These are phyloP conservation scores for Vannuccia rotundouncinata DNA, from an alignment of 2,888 invertebrate genomes.

Conservation along the genomic window DNA sequence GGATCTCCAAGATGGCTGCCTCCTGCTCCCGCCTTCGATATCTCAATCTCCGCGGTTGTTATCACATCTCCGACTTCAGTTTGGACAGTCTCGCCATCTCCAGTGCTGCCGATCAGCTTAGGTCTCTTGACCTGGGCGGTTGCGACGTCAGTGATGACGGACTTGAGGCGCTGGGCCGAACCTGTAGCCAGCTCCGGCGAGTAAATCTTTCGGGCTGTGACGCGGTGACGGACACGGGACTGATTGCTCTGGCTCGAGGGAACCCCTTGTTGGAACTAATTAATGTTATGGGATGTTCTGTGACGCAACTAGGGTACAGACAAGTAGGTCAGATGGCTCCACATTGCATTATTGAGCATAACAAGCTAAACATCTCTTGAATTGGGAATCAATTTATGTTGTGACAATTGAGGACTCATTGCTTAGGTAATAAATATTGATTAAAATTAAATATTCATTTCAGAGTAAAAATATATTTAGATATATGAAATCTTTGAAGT, in stretches of 20 bases:
- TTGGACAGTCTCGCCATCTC: conserved; percentile 76
- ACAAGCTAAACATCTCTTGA: background rate
- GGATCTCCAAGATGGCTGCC: conserved; percentile 75
- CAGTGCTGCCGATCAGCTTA: conserved; percentile 76
- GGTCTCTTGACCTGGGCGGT: conserved; percentile 82
- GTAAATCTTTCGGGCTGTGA: conserved; percentile 82
- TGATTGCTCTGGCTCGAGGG: conserved; percentile 79
- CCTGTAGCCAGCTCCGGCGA: conserved; percentile 73
- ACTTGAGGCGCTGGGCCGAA: conserved; percentile 71
- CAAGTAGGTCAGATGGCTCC: background rate
- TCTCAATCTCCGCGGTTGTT: conserved; percentile 82
- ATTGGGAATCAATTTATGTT: no score
- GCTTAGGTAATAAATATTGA: no score
- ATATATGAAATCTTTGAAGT: no score
- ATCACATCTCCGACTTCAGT: conserved; percentile 82
- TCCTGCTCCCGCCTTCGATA: conserved; percentile 78
- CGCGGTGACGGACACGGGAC: conserved; percentile 77
- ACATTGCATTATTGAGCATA: background rate
- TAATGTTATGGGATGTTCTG: conserved; percentile 85
- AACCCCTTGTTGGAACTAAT: conserved; percentile 80
- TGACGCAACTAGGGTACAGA: conserved; percentile 59
- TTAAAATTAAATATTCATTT: no score
- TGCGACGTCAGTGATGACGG: conserved; percentile 87
- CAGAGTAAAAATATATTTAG: no score
- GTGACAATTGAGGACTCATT: no score